phyloP scores from a whole-genome alignment of 2,797 vertebrate genomes.

The Pteropus rufus region DNA sequence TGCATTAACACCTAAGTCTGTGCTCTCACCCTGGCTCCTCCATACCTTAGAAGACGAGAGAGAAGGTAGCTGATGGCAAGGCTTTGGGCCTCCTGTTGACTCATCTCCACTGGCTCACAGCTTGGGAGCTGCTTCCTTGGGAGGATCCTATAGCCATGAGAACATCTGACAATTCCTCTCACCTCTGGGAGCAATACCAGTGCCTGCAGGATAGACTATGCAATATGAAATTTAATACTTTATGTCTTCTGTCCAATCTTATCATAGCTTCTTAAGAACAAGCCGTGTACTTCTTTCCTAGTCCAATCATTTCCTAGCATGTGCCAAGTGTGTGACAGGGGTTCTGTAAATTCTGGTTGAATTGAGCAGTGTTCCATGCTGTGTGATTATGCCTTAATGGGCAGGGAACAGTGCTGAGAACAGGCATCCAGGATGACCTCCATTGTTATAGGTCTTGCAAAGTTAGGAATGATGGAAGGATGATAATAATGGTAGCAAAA shows the following conservation, averaged over 20 bases:
- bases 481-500: background rate
- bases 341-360: background rate
- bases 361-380: background rate
- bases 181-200: background rate
- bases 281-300: background rate
- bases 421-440: background rate
- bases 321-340: background rate
- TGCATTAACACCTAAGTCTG: no score
- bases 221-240: background rate
- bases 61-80: background rate
- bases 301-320: background rate
- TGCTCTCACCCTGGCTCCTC: background rate
- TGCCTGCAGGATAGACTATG: background rate
- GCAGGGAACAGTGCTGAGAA: no score
- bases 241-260: background rate
- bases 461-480: background rate
- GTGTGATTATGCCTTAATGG: background rate
- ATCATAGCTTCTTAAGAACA: background rate
- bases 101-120: background rate
- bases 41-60: accelerated
- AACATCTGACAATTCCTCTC: background rate
- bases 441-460: background rate
- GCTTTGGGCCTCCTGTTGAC: background rate
- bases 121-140: background rate
- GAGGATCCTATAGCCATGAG: background rate